phyloP scores from a whole-genome alignment of 2,113 vertebrate genomes.

The Nothobranchius kuhntae region DNA sequence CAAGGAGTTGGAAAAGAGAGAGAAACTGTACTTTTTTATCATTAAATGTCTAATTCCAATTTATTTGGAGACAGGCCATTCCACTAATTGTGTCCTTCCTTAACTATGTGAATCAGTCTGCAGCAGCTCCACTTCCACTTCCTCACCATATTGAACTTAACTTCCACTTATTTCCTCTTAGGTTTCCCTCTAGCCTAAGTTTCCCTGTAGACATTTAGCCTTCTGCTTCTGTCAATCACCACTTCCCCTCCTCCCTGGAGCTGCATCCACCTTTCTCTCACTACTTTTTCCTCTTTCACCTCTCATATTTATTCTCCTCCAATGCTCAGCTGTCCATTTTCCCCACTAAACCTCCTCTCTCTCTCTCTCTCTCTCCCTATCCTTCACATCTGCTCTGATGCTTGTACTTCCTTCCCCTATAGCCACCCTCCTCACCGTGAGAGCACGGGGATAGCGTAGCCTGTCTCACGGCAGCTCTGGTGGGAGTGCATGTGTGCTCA shows the following conservation, averaged over 20 bases:
- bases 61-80: slow-evolving; percentile 67
- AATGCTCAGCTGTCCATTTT: slow-evolving; percentile 18
- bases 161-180: slow-evolving; percentile 18
- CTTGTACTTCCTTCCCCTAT: slow-evolving; percentile 3
- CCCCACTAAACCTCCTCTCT: background rate
- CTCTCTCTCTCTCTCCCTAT: slow-evolving; percentile 1
- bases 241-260: slow-evolving; percentile 15
- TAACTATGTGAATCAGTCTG: slow-evolving; percentile 46
- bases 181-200: slow-evolving; percentile 28
- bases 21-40: slow-evolving; percentile 53
- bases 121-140: slow-evolving; percentile 10
- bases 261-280: slow-evolving; percentile 32
- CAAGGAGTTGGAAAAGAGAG: slow-evolving; percentile 36
- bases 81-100: slow-evolving; percentile 60
- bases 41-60: slow-evolving; percentile 72
- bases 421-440: slow-evolving; percentile 23
- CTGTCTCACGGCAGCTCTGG: slow-evolving; percentile 51
- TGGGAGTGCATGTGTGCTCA: slow-evolving; percentile 67
- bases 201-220: slow-evolving; percentile 41
- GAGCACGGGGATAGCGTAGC: slow-evolving; percentile 24
- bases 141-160: slow-evolving; percentile 23
- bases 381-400: slow-evolving; percentile 15
- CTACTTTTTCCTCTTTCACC: slow-evolving; percentile 21
- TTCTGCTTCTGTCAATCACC: slow-evolving; percentile 59
- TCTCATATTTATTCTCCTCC: slow-evolving; percentile 21